Evolutionary conservation across 37 sponge, comb jelly and placozoan genomes (phyloP).

Genomic region (Ephydatia muelleri): DNA sequence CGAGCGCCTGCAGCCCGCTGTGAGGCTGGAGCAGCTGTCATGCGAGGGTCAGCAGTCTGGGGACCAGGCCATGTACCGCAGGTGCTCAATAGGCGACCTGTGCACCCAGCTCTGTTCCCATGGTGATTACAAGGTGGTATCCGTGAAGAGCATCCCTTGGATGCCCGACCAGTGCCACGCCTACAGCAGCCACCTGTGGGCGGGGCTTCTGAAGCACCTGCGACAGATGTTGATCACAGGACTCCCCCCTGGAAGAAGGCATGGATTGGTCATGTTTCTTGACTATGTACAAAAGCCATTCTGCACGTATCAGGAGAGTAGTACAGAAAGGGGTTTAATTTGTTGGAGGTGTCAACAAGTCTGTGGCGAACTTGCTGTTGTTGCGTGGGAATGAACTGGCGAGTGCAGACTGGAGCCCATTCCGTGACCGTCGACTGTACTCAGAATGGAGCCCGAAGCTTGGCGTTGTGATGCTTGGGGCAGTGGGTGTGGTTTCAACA

Average conservation of each 20-base stretch:
- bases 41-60: not conserved
- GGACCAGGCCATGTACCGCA: constrained; percentile 22
- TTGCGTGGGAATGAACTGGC: constrained; percentile 68
- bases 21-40: constrained; percentile 4
- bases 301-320: not conserved
- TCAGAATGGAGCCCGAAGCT: constrained; percentile 18
- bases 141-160: constrained; percentile 68
- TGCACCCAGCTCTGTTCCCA: constrained; percentile 50
- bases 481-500: constrained; percentile 46
- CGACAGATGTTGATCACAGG: constrained; percentile 83
- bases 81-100: constrained; percentile 66
- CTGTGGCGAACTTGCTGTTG: constrained; percentile 57
- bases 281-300: not conserved
- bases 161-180: constrained; percentile 62
- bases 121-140: constrained; percentile 72
- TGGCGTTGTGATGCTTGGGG: constrained; percentile 33
- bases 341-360: constrained; percentile 40
- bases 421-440: constrained; percentile 52
- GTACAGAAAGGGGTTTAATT: not conserved
- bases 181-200: constrained; percentile 73
- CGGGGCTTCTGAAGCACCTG: constrained; percentile 75
- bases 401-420: constrained; percentile 11
- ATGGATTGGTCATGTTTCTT: constrained; percentile 65
- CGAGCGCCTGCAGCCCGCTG: constrained; percentile 67
- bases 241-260: constrained; percentile 76